phyloP scores from a whole-genome alignment of 2,888 invertebrate genomes.

The Polyploca ridens region DNA sequence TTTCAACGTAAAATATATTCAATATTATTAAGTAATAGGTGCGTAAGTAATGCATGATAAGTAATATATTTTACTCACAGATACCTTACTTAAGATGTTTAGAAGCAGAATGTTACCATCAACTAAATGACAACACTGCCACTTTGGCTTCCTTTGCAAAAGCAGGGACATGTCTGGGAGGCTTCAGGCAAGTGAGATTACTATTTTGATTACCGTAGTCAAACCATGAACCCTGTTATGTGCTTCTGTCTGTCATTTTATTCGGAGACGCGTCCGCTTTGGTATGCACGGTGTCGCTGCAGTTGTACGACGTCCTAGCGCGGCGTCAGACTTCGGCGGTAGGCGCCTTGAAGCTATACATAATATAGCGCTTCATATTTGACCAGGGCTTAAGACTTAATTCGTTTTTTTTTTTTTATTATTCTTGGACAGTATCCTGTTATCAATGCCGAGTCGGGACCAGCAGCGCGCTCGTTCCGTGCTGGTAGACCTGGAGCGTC shows the following conservation, averaged over 20 bases:
- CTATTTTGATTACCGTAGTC: too few species aligned
- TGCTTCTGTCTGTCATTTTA: background rate
- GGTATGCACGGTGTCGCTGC: too few species aligned
- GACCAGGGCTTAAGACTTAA: background rate
- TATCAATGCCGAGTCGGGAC: slow-evolving; percentile 56
- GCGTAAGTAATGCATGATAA: background rate
- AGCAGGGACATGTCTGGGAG: slow-evolving; percentile 42
- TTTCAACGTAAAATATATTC: too few species aligned
- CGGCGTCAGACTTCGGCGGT: too few species aligned
- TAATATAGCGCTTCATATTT: too few species aligned
- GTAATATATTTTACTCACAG: slow-evolving; percentile 37
- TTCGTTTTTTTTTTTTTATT: slow-evolving; percentile 5
- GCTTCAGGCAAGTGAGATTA: slow-evolving; percentile 50
- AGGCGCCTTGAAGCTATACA: too few species aligned
- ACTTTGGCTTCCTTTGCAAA: slow-evolving; percentile 56
- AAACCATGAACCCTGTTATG: too few species aligned
- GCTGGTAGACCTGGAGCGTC: slow-evolving; percentile 62
- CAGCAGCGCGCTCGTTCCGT: slow-evolving; percentile 44
- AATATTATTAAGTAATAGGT: too few species aligned
- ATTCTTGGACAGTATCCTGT: slow-evolving; percentile 47
- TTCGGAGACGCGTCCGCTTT: background rate
- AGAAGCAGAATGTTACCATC: slow-evolving; percentile 68
- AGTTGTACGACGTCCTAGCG: too few species aligned
- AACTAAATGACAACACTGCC: slow-evolving; percentile 42
- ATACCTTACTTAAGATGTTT: slow-evolving; percentile 60